Base-by-base conservation (phyloP, 2,888 invertebrate genomes). In the Hipparchia semele region DNA sequence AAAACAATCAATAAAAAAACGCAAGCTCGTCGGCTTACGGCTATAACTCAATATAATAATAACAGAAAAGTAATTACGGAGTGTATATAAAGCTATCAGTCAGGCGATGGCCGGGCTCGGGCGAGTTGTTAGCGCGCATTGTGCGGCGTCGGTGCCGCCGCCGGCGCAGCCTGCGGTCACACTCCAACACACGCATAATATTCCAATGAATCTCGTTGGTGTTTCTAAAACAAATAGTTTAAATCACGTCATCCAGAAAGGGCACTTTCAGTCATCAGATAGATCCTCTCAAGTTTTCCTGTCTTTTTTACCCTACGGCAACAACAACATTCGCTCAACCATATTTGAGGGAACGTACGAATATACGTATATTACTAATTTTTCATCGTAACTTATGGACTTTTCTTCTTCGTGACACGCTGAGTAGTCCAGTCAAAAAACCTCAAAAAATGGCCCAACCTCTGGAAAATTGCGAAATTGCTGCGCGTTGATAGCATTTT, bases 161-260 rank as follows among this genome's bases (percentile, higher is more conserved):
- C 79, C 80, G 87, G 90, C 87, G 72, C 80, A 75, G 82, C 82
- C 81, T 81, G 82, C 75, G 79, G 79, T 78, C 80, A 79, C 78
- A 83, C 84, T 85, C 81, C 86, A 88, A 87, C 87, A 87, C 87
- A 83, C 80, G 81, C 79, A 84, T 85, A 89, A 90, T 86, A 84
- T 85, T 81, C 85, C 83, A 85, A 90, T 89, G 87, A 87, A 89
- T 89, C 87, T 88, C 84, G 80, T 74, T 76, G 79, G 78, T 81
- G 81, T 81, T 79, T 81, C 82, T 83, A 83, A 85, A 85, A 83
- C 84, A 84, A 84, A 84, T 84, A 84, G 82, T 76, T 83, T 84
- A 82, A 83, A 84, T 84, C 84, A 83, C 81, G 80, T 80, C 81
- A 75, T 77, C 75, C 73, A 80, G 78, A 84, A 84, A 84, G 82